These are phyloP conservation scores for Clarias gariepinus DNA, from an alignment of 2,113 vertebrate species.

Conservation along the genomic window DNA sequence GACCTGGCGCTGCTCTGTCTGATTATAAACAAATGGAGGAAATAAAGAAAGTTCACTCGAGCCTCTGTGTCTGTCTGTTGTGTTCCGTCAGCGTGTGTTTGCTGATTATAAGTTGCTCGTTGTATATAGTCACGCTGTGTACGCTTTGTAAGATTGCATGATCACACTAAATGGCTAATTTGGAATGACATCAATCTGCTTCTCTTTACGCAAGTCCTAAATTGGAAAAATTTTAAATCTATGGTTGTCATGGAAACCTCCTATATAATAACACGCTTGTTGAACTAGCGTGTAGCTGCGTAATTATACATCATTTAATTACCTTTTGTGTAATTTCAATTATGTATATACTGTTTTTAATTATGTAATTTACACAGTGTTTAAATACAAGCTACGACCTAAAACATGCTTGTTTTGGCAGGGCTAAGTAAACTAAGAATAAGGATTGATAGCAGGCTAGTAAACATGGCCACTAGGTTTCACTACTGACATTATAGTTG, in stretches of 20 bases:
- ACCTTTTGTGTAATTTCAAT: too few species aligned
- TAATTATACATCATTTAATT: too few species aligned
- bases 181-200: too few species aligned
- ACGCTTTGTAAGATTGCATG: background rate
- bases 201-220: background rate
- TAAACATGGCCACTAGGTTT: too few species aligned
- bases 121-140: background rate
- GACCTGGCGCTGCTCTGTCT: conserved; percentile 29
- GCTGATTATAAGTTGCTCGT: background rate
- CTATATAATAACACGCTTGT: background rate
- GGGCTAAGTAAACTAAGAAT: too few species aligned
- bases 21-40: conserved; percentile 37
- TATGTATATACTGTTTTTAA: too few species aligned
- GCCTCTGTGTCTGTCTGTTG: background rate
- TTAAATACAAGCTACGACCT: too few species aligned
- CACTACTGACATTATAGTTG: too few species aligned
- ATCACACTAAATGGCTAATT: too few species aligned
- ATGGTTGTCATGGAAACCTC: background rate
- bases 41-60: conserved; percentile 35
- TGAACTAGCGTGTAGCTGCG: background rate
- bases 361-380: too few species aligned
- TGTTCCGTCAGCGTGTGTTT: background rate
- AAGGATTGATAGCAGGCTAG: too few species aligned
- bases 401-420: too few species aligned
- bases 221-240: background rate